Conservation (phyloP, 2,888 invertebrate species). For the Epinotia brunnichana region DNA sequence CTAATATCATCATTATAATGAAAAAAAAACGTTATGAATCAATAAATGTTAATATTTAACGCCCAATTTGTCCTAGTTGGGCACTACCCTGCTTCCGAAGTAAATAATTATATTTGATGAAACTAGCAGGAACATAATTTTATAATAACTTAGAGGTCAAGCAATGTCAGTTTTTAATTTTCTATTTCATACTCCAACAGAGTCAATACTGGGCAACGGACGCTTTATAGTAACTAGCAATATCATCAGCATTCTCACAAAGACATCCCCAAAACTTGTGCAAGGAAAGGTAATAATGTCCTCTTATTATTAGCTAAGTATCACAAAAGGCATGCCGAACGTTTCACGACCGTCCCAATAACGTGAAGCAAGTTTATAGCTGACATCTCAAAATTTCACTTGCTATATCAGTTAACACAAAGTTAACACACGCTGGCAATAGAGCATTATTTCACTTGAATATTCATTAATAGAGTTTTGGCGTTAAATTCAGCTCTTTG, state of each 20-base stretch:
- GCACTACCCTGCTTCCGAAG: no score
- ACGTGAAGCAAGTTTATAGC: not conserved
- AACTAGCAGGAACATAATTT: no score
- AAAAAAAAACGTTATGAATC: no score
- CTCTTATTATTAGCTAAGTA: not conserved
- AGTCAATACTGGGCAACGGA: no score
- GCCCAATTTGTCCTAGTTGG: no score
- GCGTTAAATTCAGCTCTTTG: conserved; percentile 16
- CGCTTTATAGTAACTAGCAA: not conserved
- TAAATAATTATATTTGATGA: no score
- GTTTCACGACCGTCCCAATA: not conserved
- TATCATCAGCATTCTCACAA: not conserved
- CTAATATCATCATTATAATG: no score
- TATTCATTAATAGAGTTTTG: conserved; percentile 28
- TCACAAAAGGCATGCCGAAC: not conserved
- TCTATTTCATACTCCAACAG: no score
- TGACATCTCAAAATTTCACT: not conserved
- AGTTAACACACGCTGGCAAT: conserved; percentile 4
- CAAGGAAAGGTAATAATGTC: conserved; percentile 1
- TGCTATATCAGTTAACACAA: conserved; percentile 2
- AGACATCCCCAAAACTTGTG: not conserved
- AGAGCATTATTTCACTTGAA: conserved; percentile 10
- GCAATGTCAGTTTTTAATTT: no score
- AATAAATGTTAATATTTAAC: no score
- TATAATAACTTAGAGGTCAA: no score